phyloP scores from a whole-genome alignment of 2,888 invertebrate species.

The Cybosia mesomella region DNA sequence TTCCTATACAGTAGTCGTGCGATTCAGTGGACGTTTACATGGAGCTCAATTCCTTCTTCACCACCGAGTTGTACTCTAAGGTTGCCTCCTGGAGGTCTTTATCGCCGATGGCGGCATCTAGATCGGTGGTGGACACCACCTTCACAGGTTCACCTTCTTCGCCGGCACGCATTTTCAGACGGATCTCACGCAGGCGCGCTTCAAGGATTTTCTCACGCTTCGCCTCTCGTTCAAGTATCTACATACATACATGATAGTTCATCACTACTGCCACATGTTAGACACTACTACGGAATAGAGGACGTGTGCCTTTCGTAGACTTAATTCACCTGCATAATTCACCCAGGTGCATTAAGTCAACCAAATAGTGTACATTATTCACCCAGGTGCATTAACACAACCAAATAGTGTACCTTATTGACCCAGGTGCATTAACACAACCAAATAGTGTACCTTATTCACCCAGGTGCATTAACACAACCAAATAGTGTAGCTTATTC shows the following conservation, averaged over 20 bases:
- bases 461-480: too few relatives aligned
- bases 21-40: constrained; percentile 24
- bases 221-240: constrained; percentile 95
- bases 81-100: constrained; percentile 68
- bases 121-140: constrained; percentile 52
- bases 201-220: constrained; percentile 96
- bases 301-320: too few relatives aligned
- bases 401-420: too few relatives aligned
- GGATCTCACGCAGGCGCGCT: constrained; percentile 93
- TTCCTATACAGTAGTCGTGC: neutral
- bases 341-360: too few relatives aligned
- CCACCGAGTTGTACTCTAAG: constrained; percentile 57
- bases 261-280: neutral
- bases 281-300: too few relatives aligned
- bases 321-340: too few relatives aligned
- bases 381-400: too few relatives aligned
- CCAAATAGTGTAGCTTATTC: too few relatives aligned
- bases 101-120: constrained; percentile 67
- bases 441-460: too few relatives aligned
- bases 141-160: constrained; percentile 61
- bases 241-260: constrained; percentile 10
- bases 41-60: constrained; percentile 58
- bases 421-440: too few relatives aligned
- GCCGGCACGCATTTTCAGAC: constrained; percentile 83
- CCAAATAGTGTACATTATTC: too few relatives aligned